Percentiles rank a stretch among this genome's conserved stretches.
Evolutionary conservation across 2,888 invertebrate species (phyloP).

Genomic region (Drosophila testacea): DNA sequence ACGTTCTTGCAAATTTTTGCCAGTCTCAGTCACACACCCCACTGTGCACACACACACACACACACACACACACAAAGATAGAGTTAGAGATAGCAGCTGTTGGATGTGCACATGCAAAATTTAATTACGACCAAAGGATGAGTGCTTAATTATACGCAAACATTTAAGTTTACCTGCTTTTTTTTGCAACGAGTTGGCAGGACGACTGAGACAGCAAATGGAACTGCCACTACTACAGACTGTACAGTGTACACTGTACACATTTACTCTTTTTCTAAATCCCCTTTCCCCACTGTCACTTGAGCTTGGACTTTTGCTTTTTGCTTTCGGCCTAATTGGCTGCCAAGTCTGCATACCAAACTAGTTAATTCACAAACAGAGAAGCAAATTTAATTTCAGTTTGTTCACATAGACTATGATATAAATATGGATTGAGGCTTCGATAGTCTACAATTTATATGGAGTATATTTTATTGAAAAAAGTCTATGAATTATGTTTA

Average conservation of each 20-base stretch:
- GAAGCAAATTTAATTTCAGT: slow-evolving; percentile 5
- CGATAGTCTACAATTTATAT: not conserved
- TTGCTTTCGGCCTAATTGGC: slow-evolving; percentile 61
- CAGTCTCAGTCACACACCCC: slow-evolving; percentile 32
- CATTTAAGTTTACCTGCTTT: slow-evolving; percentile 82
- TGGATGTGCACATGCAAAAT: slow-evolving; percentile 85
- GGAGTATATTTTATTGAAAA: no score
- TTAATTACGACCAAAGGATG: slow-evolving; percentile 85
- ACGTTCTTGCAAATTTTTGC: slow-evolving; percentile 42
- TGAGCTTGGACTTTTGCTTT: slow-evolving; percentile 48
- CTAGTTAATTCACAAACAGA: slow-evolving; percentile 22
- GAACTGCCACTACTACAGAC: slow-evolving; percentile 18
- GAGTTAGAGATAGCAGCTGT: slow-evolving; percentile 42
- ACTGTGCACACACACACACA: not conserved
- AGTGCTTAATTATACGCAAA: slow-evolving; percentile 85
- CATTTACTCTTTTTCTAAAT: not conserved
- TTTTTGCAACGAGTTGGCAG: slow-evolving; percentile 58
- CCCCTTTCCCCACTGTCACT: not conserved
- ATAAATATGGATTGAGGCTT: not conserved
- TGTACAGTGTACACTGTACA: slow-evolving; percentile 13
- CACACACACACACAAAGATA: slow-evolving; percentile 5
- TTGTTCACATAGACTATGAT: not conserved
- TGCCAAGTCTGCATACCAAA: slow-evolving; percentile 15
- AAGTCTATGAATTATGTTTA: no score
- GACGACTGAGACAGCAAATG: slow-evolving; percentile 14